phyloP scores from a whole-genome alignment of 2,888 invertebrate species.

The Oscheius sp. region DNA sequence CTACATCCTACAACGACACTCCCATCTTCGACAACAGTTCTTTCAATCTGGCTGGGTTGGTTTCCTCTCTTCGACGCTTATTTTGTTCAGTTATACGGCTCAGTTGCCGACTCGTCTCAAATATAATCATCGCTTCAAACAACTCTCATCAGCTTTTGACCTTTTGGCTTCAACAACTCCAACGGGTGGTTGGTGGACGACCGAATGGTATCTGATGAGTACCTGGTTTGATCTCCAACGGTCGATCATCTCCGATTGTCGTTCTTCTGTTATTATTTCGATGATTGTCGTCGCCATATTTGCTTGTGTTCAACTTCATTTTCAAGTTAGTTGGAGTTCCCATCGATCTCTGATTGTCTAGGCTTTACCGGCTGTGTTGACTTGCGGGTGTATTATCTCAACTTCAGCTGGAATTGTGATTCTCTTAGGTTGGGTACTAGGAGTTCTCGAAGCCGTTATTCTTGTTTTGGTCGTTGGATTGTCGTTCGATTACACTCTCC shows the following conservation, averaged over 20 bases:
- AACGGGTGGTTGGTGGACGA: conserved; percentile 60
- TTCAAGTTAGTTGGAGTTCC: conserved; percentile 33
- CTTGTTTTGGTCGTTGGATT: conserved; percentile 68
- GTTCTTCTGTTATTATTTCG: conserved; percentile 58
- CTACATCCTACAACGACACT: conserved; percentile 68
- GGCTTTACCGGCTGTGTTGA: conserved; percentile 59
- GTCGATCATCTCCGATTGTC: conserved; percentile 66
- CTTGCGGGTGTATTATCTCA: conserved; percentile 61
- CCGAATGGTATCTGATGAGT: conserved; percentile 65
- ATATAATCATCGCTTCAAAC: conserved; percentile 63
- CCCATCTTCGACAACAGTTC: conserved; percentile 67
- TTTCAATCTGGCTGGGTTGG: conserved; percentile 60
- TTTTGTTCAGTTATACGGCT: conserved; percentile 57
- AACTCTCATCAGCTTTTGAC: conserved; percentile 57
- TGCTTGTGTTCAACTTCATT: conserved; percentile 56
- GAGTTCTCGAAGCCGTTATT: conserved; percentile 68
- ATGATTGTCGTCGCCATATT: conserved; percentile 64
- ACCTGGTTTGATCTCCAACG: conserved; percentile 66
- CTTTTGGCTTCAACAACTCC: conserved; percentile 47
- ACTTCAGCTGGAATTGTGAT: conserved; percentile 61
- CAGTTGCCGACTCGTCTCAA: conserved; percentile 57
- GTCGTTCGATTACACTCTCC: conserved; percentile 70
- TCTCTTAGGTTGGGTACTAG: conserved; percentile 64
- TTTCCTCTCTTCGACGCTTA: not conserved
- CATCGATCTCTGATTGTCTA: conserved; percentile 32